Conservation (phyloP, 2,888 invertebrate species). For the Drosophila meridiana region DNA sequence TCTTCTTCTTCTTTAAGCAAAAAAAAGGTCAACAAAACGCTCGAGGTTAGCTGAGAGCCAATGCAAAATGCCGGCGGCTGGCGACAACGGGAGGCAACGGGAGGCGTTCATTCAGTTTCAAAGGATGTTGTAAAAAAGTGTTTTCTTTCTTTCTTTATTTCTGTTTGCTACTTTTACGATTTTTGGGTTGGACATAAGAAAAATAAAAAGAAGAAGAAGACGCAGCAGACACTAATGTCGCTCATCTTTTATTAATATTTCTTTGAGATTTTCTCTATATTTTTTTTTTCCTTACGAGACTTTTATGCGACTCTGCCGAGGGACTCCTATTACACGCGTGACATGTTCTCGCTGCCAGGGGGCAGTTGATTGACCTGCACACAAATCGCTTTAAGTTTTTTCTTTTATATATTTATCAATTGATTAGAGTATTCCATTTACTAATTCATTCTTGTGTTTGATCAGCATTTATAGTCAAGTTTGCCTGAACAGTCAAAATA, state of each 20-base stretch:
- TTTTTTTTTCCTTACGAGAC: neutral
- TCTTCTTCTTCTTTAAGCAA: slow-evolving; percentile 7
- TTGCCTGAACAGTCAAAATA: neutral
- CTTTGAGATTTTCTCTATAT: slow-evolving; percentile 55
- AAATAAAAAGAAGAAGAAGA: slow-evolving; percentile 39
- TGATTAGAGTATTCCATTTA: neutral
- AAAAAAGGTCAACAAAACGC: slow-evolving; percentile 70
- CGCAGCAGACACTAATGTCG: slow-evolving; percentile 72
- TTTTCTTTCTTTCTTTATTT: slow-evolving; percentile 46
- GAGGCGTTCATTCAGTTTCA: slow-evolving; percentile 41
- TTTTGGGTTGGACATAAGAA: slow-evolving; percentile 65
- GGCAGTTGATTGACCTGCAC: slow-evolving; percentile 54
- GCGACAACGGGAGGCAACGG: neutral
- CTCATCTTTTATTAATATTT: slow-evolving; percentile 84
- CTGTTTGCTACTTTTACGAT: slow-evolving; percentile 65
- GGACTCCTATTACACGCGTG: slow-evolving; percentile 36
- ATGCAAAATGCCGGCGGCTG: slow-evolving; percentile 27
- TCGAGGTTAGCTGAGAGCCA: slow-evolving; percentile 66
- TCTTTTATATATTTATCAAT: slow-evolving; percentile 16
- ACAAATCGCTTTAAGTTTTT: slow-evolving; percentile 27
- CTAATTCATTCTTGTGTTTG: neutral
- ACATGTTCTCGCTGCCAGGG: slow-evolving; percentile 26
- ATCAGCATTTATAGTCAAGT: neutral
- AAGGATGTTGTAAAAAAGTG: slow-evolving; percentile 75
- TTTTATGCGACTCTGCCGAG: slow-evolving; percentile 55